Conservation (phyloP, 2,888 invertebrate species). For the Nudaria mundana region DNA sequence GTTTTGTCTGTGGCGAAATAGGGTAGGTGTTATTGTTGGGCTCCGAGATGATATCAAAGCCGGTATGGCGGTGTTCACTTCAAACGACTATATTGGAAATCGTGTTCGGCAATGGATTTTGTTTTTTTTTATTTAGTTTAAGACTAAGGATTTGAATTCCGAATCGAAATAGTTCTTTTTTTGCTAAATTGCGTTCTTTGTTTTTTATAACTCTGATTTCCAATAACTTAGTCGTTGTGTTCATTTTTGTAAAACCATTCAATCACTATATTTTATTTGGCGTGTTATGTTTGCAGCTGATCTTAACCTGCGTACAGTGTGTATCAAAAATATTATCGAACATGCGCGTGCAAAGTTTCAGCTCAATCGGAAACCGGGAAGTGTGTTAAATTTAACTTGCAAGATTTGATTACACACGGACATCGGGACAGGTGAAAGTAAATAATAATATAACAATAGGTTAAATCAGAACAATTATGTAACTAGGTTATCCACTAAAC, state of each 20-base stretch:
- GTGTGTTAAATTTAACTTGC: no score
- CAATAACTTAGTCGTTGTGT: conserved; percentile 9
- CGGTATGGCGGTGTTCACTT: conserved; percentile 19
- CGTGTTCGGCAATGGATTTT: conserved; percentile 4
- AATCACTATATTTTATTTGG: conserved; percentile 1
- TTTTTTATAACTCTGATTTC: conserved; percentile 7
- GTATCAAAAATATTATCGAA: no score
- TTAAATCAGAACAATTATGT: no score
- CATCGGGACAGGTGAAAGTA: no score
- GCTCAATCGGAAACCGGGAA: no score
- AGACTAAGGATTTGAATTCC: conserved; percentile 4
- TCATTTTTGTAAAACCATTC: conserved; percentile 1
- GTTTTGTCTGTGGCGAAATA: conserved; percentile 23
- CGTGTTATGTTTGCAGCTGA: conserved; percentile 8
- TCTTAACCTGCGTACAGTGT: no score
- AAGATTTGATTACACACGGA: no score
- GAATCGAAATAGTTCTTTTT: conserved; percentile 1
- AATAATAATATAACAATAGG: no score
- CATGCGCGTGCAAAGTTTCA: no score
- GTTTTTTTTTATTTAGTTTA: conserved; percentile 16
- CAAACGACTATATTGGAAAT: conserved; percentile 26
- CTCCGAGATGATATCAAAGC: conserved; percentile 27
- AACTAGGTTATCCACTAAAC: no score
- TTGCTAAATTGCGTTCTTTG: background rate
- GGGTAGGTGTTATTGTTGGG: conserved; percentile 28